Base-by-base conservation (phyloP, 2,888 invertebrate species). In the Hetaerina titia region DNA sequence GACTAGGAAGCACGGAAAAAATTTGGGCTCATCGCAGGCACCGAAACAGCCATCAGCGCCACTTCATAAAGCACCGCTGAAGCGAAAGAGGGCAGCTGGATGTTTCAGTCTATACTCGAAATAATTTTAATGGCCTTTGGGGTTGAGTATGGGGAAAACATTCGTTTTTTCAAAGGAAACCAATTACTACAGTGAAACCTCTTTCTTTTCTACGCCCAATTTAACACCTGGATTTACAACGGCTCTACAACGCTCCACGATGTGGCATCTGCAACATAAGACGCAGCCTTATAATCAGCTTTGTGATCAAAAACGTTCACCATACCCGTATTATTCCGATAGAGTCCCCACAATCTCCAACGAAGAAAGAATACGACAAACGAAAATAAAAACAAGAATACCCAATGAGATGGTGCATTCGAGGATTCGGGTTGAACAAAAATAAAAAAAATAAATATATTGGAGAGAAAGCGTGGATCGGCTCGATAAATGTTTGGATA, bases 401-500 rank as follows among this genome's bases (percentile, higher is more conserved):
- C 15, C 7, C n/a, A 25, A 13, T 6, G 31, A 31, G 7, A 15
- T n/a, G 13, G 11, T 6, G 74, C 31, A 31, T 31, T 31, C 13
- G 81, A 31, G 31, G 22, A 45, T 45, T 4, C 7, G 22, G 60
- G 60, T 4, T 45, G 45, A 45, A 45, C 45, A 45, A 45, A 60
- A 60, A 60, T 15, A 60, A 60, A 4, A n/a, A 69, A n/a, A 69
- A 69, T n/a, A n/a, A 69, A 69, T 6, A 22, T n/a, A 69, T 69
- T 5, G n/a, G 7, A n/a, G n/a, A n/a, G 22, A n/a, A n/a, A n/a
- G 9, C 22, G 22, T 69, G 69, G 69, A 19, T 69, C 69, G 17
- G 69, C 22, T 69, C 69, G 69, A 69, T 69, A 69, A 69, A 69
- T 69, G 69, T 69, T 69, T 22, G 69, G 69, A 69, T 69, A n/a